Conservation (phyloP, 1,140 invertebrate genomes). For the Rhynchophorus ferrugineus region DNA sequence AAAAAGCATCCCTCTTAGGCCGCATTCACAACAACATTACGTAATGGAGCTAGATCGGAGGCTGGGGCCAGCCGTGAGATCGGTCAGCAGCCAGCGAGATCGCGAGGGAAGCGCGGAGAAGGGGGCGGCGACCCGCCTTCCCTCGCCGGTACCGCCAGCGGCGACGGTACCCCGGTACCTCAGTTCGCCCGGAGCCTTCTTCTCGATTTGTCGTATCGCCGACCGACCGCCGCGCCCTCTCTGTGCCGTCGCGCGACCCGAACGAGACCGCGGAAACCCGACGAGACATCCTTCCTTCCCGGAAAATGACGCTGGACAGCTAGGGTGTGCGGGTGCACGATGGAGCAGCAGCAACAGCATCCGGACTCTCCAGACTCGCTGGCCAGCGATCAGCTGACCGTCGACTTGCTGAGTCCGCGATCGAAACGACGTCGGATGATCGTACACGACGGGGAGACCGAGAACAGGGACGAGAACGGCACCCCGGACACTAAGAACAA, state of each 20-base stretch:
- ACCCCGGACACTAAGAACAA: slow-evolving; percentile 42
- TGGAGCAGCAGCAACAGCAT: slow-evolving; percentile 17
- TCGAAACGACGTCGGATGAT: slow-evolving; percentile 32
- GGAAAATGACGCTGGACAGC: neutral
- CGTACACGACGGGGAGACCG: slow-evolving; percentile 24
- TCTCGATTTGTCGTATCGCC: slow-evolving; percentile 28
- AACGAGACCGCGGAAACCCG: neutral
- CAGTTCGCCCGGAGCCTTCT: slow-evolving; percentile 38
- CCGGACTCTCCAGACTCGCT: slow-evolving; percentile 40
- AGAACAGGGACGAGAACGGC: slow-evolving; percentile 22
- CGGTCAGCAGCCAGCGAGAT: too few relatives aligned
- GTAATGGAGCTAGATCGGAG: too few relatives aligned
- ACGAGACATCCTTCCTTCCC: too few relatives aligned
- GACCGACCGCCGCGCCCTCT: slow-evolving; percentile 12
- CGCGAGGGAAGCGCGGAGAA: neutral
- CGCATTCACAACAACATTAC: too few relatives aligned
- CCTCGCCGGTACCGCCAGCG: slow-evolving; percentile 28
- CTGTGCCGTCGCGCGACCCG: neutral
- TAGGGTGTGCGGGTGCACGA: neutral
- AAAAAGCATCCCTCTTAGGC: too few relatives aligned
- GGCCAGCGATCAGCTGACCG: slow-evolving; percentile 37
- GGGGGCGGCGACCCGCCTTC: slow-evolving; percentile 6
- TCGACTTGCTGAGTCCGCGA: slow-evolving; percentile 33
- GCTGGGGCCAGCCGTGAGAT: too few relatives aligned
- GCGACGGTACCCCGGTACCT: slow-evolving; percentile 29